Evolutionary conservation across 2,113 vertebrate genomes (phyloP), one percentile per base, ranked within the genome.

Genomic region (Malurus cyaneus): DNA sequence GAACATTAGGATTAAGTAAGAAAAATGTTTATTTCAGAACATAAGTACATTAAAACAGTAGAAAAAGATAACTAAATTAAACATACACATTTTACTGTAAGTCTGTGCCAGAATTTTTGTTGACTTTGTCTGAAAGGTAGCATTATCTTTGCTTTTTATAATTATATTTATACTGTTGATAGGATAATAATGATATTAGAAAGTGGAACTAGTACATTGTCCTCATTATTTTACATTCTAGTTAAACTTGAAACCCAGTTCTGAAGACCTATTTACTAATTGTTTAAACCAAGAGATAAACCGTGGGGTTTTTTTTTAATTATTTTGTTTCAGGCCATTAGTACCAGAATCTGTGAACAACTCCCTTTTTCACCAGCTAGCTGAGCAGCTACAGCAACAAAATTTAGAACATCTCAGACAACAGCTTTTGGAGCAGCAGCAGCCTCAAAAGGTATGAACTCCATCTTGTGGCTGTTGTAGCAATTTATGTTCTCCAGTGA

Each of bases 391-490:
- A 32, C 99, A 99, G 69, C 99, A 99, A 82, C 99, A 99, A 96
- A 99, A 99, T 94, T 97, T 99, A 73, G 99, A 99, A 93, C 99
- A 99, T 96, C 98, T 99, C 92, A 98, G 99, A 92, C 99, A 99
- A 61, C 99, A 99, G 88, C 98, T 99, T 76, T 82, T 99, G 71
- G 99, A 99, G 53, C 98, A 98, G 52, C 98, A 97, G 79, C 98
- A 97, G 81, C 98, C 98, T 87, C 97, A 97, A 84, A 99, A 99
- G 98, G 99, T 99, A 95, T 39, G 83, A 86, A 53, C 92, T 86
- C 94, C 96, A 94, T 80, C 97, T 96, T 96, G 94, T 97, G 96
- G 96, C 76, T 82, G 19, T 88, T 5, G 4, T 39, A 36, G 60
- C 93, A 82, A 86, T 65, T 76, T 72, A 17, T 62, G 12, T 81